phyloP scores from a whole-genome alignment of 2,888 invertebrate genomes.

The Macropis europaea region DNA sequence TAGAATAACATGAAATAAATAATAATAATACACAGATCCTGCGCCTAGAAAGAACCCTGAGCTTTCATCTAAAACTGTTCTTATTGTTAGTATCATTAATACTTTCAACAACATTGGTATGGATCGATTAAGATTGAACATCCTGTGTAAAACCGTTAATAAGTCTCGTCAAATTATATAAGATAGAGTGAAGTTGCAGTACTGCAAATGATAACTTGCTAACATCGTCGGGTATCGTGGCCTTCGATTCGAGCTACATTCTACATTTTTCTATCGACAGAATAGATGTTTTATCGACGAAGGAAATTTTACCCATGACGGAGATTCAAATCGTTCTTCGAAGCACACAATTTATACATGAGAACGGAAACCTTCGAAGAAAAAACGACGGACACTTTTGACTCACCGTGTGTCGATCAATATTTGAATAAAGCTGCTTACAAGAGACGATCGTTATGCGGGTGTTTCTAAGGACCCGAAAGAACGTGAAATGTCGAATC shows the following conservation, averaged over 20 bases:
- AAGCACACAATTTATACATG: conserved; percentile 28
- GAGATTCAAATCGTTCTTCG: conserved; percentile 32
- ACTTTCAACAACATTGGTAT: too few species aligned
- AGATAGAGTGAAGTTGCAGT: conserved; percentile 1
- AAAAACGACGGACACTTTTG: conserved; percentile 8
- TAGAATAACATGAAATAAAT: too few species aligned
- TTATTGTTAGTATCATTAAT: too few species aligned
- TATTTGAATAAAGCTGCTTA: neutral
- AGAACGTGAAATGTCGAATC: neutral
- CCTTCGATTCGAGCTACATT: conserved; percentile 21
- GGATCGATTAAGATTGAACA: too few species aligned
- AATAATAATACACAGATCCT: too few species aligned
- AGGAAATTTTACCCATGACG: neutral
- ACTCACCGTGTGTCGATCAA: conserved; percentile 6
- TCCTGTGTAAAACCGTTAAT: conserved; percentile 8
- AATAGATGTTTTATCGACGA: neutral
- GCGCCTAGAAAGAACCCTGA: too few species aligned
- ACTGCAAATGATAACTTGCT: conserved; percentile 8
- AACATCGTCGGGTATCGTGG: conserved; percentile 23
- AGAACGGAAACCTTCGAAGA: neutral
- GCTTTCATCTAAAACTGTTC: too few species aligned
- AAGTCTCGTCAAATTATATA: conserved; percentile 11
- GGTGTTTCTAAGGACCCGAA: conserved; percentile 18
- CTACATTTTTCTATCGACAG: neutral
- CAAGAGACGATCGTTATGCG: conserved; percentile 25